phyloP scores from a whole-genome alignment of 2,888 invertebrate genomes.

The Myopa tessellatipennis region DNA sequence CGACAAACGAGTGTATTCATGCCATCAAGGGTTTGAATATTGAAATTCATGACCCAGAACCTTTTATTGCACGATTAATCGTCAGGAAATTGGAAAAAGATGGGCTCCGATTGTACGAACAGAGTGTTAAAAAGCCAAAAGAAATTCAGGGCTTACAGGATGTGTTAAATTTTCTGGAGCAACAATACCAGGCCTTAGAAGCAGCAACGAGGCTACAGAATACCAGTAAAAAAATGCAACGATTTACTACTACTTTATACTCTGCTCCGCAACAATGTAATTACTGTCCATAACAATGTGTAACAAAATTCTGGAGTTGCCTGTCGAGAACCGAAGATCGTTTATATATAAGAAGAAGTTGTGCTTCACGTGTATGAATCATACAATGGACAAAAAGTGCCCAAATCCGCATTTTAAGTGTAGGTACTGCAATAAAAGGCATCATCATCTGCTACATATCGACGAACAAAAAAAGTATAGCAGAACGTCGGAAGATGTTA shows the following conservation, averaged over 20 bases:
- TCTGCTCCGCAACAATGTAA: not conserved
- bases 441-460: conserved; percentile 2
- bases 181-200: conserved; percentile 12
- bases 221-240: not conserved
- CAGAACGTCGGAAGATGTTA: conserved; percentile 2
- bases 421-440: conserved; percentile 3
- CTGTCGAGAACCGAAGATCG: not conserved
- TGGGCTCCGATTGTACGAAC: conserved; percentile 4
- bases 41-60: not conserved
- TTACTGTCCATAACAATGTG: conserved; percentile 6
- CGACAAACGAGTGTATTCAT: not conserved
- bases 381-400: conserved; percentile 1
- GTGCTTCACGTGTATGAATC: conserved; percentile 14
- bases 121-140: conserved; percentile 5
- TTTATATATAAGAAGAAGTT: conserved; percentile 7
- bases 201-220: not conserved
- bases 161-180: conserved; percentile 3
- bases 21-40: not conserved
- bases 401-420: not conserved
- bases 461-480: not conserved
- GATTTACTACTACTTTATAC: not conserved
- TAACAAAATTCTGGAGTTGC: conserved; percentile 1
- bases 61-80: conserved; percentile 11
- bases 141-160: conserved; percentile 7
- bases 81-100: not conserved